Evolutionary conservation across 2,113 vertebrate species (phyloP).

Genomic region (Gnathonemus longibarbis): DNA sequence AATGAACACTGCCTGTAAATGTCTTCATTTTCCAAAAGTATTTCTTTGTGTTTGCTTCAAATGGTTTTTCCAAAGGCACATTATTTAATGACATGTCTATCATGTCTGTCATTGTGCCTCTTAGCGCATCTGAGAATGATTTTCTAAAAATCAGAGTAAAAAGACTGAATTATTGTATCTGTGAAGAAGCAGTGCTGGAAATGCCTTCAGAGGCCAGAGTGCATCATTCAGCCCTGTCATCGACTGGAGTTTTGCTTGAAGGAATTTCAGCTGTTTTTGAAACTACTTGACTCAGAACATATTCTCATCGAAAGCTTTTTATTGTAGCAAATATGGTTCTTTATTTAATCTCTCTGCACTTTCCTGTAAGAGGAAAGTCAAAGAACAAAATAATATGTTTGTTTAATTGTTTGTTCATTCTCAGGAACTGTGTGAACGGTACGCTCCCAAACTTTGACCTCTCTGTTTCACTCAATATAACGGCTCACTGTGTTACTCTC

Average conservation of each 20-base stretch:
- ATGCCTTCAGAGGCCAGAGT: background rate
- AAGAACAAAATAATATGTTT: background rate
- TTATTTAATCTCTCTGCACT: background rate
- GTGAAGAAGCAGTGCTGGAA: background rate
- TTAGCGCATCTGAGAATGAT: background rate
- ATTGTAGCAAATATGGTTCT: background rate
- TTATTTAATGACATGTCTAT: background rate
- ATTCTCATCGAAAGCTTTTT: background rate
- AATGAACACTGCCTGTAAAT: background rate
- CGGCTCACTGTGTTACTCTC: background rate
- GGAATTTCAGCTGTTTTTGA: background rate
- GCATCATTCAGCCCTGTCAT: background rate
- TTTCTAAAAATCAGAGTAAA: conserved; percentile 1
- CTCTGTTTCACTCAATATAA: background rate
- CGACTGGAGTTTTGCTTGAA: background rate
- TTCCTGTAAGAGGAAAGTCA: background rate
- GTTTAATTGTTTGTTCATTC: background rate
- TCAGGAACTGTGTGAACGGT: background rate
- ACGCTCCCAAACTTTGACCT: background rate
- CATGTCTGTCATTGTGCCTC: background rate
- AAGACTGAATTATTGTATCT: background rate
- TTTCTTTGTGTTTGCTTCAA: background rate
- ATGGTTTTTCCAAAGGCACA: background rate
- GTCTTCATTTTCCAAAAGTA: background rate
- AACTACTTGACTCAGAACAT: background rate